These are phyloP conservation scores for Caligus rogercresseyi DNA, from an alignment of 1,140 invertebrate species.

Conservation along the genomic window DNA sequence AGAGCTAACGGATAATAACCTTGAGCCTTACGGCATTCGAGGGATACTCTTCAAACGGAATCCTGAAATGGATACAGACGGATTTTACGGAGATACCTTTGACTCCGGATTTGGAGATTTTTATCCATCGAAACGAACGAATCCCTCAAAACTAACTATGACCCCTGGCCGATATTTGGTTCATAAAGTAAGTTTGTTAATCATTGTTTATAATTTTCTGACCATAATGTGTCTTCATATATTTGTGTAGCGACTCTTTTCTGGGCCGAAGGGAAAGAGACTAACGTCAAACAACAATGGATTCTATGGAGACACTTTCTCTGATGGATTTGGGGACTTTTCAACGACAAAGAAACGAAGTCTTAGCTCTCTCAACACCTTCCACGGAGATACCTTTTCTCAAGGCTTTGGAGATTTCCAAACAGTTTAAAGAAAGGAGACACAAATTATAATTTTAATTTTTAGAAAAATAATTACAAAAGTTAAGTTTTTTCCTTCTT, in stretches of 20 bases:
- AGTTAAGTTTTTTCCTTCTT: too few species aligned
- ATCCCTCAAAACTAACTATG: background rate
- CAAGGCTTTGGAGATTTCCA: constrained; percentile 30
- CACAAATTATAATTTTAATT: background rate
- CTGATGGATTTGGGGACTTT: constrained; percentile 34
- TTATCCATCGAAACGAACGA: constrained; percentile 30
- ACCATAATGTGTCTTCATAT: background rate
- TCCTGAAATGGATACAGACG: constrained; percentile 32
- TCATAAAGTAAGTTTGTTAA: background rate
- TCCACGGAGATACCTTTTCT: constrained; percentile 29
- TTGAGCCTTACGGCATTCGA: constrained; percentile 16
- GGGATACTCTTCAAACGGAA: constrained; percentile 25
- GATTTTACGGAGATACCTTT: constrained; percentile 34
- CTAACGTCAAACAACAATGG: constrained; percentile 20
- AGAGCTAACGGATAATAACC: constrained; percentile 23
- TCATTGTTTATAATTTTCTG: background rate
- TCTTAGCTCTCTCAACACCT: constrained; percentile 11
- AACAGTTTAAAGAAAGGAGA: constrained; percentile 27
- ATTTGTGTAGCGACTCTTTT: background rate
- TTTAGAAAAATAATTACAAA: background rate
- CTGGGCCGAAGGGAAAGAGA: constrained; percentile 27
- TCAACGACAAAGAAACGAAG: constrained; percentile 30
- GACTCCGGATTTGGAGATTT: constrained; percentile 34
- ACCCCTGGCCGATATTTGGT: background rate
- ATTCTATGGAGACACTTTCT: constrained; percentile 34